Conservation (phyloP, 2,888 invertebrate genomes). For the Hymenopus coronatus region DNA sequence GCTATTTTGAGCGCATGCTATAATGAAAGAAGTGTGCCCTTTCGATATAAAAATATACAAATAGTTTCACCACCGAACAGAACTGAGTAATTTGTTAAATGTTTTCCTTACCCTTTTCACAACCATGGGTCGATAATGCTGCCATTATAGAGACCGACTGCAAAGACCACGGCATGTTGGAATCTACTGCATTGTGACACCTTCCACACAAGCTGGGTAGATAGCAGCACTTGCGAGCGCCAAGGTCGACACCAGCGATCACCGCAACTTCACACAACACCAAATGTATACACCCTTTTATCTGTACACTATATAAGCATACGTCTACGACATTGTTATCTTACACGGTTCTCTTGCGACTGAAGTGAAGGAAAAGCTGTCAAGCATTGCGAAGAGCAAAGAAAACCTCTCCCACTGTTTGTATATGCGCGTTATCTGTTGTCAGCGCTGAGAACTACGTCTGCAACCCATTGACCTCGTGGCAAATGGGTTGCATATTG, state of each 20-base stretch:
- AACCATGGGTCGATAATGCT: slow-evolving; percentile 22
- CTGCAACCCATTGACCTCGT: not conserved
- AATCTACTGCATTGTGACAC: slow-evolving; percentile 17
- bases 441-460: not conserved
- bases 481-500: not conserved
- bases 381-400: not conserved
- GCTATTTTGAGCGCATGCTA: not conserved
- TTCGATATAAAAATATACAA: not conserved
- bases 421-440: not conserved
- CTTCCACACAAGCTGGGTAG: not conserved
- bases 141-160: slow-evolving; percentile 31
- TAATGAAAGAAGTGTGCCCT: not conserved
- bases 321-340: not conserved
- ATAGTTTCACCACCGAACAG: not conserved
- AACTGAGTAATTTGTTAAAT: not conserved
- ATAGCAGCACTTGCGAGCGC: slow-evolving; percentile 1
- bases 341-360: not conserved
- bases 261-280: not conserved
- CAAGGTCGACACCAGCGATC: not conserved
- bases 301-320: not conserved
- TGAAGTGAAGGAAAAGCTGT: not conserved
- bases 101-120: slow-evolving; percentile 25
- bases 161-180: slow-evolving; percentile 27
- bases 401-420: not conserved
- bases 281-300: too few relatives aligned